phyloP scores from a whole-genome alignment of 1,140 invertebrate genomes.

The Drosophila pachea region DNA sequence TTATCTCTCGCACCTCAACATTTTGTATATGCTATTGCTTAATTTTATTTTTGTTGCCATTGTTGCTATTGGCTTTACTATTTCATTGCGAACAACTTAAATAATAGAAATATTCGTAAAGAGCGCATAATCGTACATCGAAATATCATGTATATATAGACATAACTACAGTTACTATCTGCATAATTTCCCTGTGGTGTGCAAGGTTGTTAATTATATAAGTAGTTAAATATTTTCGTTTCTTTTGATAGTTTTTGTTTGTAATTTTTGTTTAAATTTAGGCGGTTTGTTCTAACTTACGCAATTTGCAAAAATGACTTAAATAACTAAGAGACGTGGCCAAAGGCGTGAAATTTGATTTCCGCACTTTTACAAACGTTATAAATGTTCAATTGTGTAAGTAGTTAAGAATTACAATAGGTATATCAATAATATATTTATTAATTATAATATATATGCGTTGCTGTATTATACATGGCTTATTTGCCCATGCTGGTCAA shows the following conservation, averaged over 20 bases:
- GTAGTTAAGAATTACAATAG: slow-evolving; percentile 67
- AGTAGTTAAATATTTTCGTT: slow-evolving; percentile 4
- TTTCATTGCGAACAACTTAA: slow-evolving; percentile 17
- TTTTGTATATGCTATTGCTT: background rate
- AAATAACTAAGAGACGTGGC: slow-evolving; percentile 70
- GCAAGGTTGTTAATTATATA: slow-evolving; percentile 26
- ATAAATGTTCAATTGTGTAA: slow-evolving; percentile 69
- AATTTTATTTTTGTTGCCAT: background rate
- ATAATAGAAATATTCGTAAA: slow-evolving; percentile 20
- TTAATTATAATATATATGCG: slow-evolving; percentile 10
- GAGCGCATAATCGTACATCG: slow-evolving; percentile 16
- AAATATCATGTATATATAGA: slow-evolving; percentile 5
- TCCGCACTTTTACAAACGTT: slow-evolving; percentile 69
- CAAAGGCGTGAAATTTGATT: slow-evolving; percentile 77
- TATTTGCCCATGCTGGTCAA: slow-evolving; percentile 63
- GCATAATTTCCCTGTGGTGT: slow-evolving; percentile 30
- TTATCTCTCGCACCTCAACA: no score
- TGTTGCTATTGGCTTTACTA: background rate
- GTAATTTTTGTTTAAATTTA: slow-evolving; percentile 23
- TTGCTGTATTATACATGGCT: slow-evolving; percentile 26
- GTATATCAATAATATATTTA: slow-evolving; percentile 42
- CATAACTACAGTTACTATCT: slow-evolving; percentile 25
- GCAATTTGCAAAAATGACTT: slow-evolving; percentile 51
- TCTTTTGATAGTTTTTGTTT: background rate
- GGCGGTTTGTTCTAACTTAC: slow-evolving; percentile 46